Evolutionary conservation across 1,140 invertebrate species (phyloP).

Genomic region (Habropoda laboriosa): DNA sequence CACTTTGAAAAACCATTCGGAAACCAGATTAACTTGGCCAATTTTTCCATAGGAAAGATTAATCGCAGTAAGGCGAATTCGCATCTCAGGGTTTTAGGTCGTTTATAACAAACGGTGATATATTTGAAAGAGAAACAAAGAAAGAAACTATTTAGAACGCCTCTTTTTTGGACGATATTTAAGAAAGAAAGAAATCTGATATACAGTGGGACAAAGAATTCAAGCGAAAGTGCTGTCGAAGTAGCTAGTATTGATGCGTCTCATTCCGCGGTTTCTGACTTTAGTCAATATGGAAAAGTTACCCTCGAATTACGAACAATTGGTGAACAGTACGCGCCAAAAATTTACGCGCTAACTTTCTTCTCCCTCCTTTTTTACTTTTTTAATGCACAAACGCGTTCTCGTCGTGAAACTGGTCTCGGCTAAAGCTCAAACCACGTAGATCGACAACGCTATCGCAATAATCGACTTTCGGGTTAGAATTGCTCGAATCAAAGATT

Average conservation of each 20-base stretch:
- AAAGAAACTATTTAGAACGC: constrained; percentile 12
- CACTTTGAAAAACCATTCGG: neutral
- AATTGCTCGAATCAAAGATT: neutral
- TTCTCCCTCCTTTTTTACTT: neutral
- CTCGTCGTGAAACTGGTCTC: neutral
- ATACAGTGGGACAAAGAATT: neutral
- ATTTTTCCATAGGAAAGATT: neutral
- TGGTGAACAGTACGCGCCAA: constrained; percentile 5
- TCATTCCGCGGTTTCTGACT: neutral
- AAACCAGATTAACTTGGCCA: neutral
- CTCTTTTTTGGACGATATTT: constrained; percentile 4
- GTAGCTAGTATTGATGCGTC: neutral
- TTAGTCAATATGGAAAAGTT: neutral
- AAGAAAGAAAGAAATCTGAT: neutral
- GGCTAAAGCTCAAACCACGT: constrained; percentile 37
- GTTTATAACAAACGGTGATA: neutral
- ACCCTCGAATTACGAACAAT: constrained; percentile 22
- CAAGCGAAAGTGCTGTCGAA: neutral
- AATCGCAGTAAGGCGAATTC: constrained; percentile 1
- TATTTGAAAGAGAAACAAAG: neutral
- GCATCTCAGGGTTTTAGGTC: constrained; percentile 45
- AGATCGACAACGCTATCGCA: neutral
- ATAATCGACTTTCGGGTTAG: constrained; percentile 29
- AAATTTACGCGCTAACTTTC: constrained; percentile 5
- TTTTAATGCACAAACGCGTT: constrained; percentile 43